Percentiles rank a stretch among this genome's conserved stretches.
These are phyloP conservation scores for Oithona nana DNA, from an alignment of 2,888 invertebrate genomes.

Conservation along the genomic window DNA sequence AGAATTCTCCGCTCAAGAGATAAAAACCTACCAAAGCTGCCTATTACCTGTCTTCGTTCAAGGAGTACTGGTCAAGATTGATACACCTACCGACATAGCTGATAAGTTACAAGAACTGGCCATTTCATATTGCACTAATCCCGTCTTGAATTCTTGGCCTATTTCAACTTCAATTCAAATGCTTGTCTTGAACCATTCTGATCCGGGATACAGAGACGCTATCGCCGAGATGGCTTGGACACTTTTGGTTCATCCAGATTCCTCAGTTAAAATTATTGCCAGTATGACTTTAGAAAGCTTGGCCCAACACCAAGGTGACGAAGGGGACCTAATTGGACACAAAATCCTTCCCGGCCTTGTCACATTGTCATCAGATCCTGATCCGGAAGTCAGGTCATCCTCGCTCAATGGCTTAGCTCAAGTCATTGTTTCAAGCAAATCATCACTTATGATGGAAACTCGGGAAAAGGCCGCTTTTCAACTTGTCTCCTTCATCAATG, in stretches of 20 bases:
- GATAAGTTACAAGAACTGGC: not conserved
- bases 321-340: not conserved
- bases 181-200: not conserved
- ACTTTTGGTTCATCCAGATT: not conserved
- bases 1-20: not conserved
- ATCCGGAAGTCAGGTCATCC: not conserved
- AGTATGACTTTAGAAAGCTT: not conserved
- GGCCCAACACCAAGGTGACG: not conserved
- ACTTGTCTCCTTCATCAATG: not conserved
- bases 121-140: not conserved
- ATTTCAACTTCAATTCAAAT: not conserved
- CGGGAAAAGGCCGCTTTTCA: slow-evolving; percentile 1
- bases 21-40: not conserved
- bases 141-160: not conserved
- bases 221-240: slow-evolving; percentile 5
- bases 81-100: not conserved
- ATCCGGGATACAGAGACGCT: not conserved
- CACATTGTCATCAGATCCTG: slow-evolving; percentile 18
- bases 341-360: slow-evolving; percentile 18
- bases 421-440: not conserved
- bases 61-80: not conserved
- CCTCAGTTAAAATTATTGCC: not conserved
- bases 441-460: not conserved
- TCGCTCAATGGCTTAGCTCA: not conserved
- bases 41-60: not conserved